Evolutionary conservation across 2,888 invertebrate genomes (phyloP).

Genomic region (Tiliacea aurago): DNA sequence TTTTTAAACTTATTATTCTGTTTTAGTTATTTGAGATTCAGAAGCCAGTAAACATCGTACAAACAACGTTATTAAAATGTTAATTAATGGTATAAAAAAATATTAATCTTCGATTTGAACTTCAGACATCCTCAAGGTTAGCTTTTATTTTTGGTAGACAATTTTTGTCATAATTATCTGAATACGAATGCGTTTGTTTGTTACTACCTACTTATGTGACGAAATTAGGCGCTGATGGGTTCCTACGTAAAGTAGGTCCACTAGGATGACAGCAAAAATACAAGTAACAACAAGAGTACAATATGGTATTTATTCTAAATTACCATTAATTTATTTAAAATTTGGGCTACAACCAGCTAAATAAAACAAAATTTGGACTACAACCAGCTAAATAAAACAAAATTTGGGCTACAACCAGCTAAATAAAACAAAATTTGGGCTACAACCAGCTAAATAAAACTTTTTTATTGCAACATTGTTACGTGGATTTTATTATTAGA

Average conservation of each 20-base stretch:
- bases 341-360: too few relatives aligned
- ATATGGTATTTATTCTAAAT: background rate
- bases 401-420: too few relatives aligned
- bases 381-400: too few relatives aligned
- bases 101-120: conserved; percentile 18
- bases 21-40: background rate
- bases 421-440: too few relatives aligned
- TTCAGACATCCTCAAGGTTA: conserved; percentile 6
- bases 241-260: too few relatives aligned
- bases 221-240: background rate
- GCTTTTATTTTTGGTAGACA: conserved; percentile 9
- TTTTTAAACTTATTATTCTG: background rate
- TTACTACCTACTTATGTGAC: background rate
- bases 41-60: conserved; percentile 15
- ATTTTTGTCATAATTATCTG: conserved; percentile 6
- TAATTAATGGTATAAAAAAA: conserved; percentile 14
- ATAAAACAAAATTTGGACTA: too few relatives aligned
- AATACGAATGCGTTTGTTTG: background rate
- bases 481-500: conserved; percentile 6
- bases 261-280: background rate
- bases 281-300: background rate
- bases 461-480: conserved; percentile 4
- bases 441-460: too few relatives aligned
- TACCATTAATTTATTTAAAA: background rate
- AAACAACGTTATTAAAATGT: conserved; percentile 43